Base-by-base conservation (phyloP, 30 jellyfish, hydroid and myxozoan species). In the Sanderia malayensis region DNA sequence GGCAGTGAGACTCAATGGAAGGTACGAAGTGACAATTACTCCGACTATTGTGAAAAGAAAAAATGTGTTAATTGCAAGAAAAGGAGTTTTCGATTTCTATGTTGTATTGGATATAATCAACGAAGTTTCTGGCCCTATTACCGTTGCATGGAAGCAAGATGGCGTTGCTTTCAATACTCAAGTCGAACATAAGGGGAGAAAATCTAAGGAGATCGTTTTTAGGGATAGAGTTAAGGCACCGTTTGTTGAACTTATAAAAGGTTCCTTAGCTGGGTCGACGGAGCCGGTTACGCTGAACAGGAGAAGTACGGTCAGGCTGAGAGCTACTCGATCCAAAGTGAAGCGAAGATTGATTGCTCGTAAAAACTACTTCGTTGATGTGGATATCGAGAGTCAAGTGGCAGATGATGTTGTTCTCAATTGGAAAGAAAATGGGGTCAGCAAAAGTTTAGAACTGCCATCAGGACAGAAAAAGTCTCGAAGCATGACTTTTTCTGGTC, bases 1-100 rank as follows among this genome's bases (percentile, higher is more conserved):
- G 49, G 82, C 89, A 21, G 89, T 78, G 15, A 78, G 65, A 2
- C 62, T 78, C 31, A 78, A 78, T 58, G 89, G 89, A 25, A 31
- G 34, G 60, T 66, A 31, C 1, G 76, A 53, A 4, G 65, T 15
- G 6, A 47, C 19, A 20, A 18, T 63, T 28, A 52, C 69, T 26
- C 89, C 89, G 60, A 27, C 70, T 53, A 47, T 58, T 46, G 26
- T 6, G 31, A 65, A 58, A 19, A 27, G 20, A 19, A 17, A 10
- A 30, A 27, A 33, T 11, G 68, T 13, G 7, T 27, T 78, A 75
- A 23, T 23, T 8, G 34, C 70, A 9, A 59, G 44, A 0, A 65
- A 49, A 55, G 89, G 82, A 19, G 89, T 66, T 9, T 46, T 49
- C 13, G 82, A 78, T 58, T 78, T 41, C 47, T 53, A 13, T 44